Evolutionary conservation across 2,888 invertebrate genomes (phyloP), one percentile per base, ranked within the genome.

Genomic region (Phlogophora meticulosa): DNA sequence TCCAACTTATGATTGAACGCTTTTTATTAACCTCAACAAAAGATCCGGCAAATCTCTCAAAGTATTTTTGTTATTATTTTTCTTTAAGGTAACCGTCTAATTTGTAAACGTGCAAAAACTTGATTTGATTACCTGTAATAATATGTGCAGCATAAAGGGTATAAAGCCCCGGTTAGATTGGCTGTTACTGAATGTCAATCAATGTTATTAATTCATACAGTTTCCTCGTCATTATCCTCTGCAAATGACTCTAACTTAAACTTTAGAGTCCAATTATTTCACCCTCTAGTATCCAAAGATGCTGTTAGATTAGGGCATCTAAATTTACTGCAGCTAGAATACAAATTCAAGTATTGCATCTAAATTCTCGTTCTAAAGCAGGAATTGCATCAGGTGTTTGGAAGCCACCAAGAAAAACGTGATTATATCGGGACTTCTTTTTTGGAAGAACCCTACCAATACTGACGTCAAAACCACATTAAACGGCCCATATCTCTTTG

Each of bases 91-190:
- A 55, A 20, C 43, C 53, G 36, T 57, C 10, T 64, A 52, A 72
- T 68, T 72, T 52, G 34, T 28, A 28, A 28, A 38, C 13, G 40
- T 13, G 71, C 63, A 78, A 78, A 78, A 78, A 78, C 48, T n/a
- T 66, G 76, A 75, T 68, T 80, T 74, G 53, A 66, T 80, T 61
- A 61, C 70, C 56, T 22, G n/a, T 76, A 70, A 76, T 76, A 59
- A 73, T 61, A 78, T 42, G 62, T 66, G 49, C 52, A 57, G 40
- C 51, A 15, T 51, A 49, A 38, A 59, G 46, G 55, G 51, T 66
- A 48, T 15, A 49, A 22, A 58, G 43, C 40, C 3, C 36, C 28
- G 13, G 42, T 48, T 36, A 24, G 43, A 52, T 72, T 56, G 11
- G 36, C 34, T 22, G 40, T 59, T 51, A 43, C 20, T 49, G 45